Percentiles rank a stretch among this genome's conserved stretches.
phyloP scores from a whole-genome alignment of 2,888 invertebrate genomes.

The Stenurella melanura region DNA sequence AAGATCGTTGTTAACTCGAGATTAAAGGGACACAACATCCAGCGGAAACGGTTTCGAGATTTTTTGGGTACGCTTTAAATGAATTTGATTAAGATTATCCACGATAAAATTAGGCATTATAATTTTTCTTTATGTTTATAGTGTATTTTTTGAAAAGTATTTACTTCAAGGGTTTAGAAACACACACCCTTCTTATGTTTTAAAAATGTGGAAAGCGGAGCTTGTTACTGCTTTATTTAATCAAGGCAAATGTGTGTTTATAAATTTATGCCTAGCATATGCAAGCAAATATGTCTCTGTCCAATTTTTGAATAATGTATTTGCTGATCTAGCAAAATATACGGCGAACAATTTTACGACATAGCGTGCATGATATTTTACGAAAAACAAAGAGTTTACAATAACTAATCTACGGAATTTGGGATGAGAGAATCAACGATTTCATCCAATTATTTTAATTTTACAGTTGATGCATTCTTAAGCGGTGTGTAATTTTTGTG shows the following conservation, averaged over 20 bases:
- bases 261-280: neutral
- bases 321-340: conserved; percentile 5
- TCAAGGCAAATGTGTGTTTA: neutral
- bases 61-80: too few relatives aligned
- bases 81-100: too few relatives aligned
- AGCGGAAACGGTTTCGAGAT: too few relatives aligned
- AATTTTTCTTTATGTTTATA: too few relatives aligned
- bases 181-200: too few relatives aligned
- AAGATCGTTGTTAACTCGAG: too few relatives aligned
- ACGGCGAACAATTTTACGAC: neutral
- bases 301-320: conserved; percentile 1
- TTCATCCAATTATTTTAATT: neutral
- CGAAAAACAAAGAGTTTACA: neutral
- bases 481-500: neutral
- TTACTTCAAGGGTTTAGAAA: too few relatives aligned
- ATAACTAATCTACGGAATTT: neutral
- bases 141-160: too few relatives aligned
- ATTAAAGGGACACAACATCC: too few relatives aligned
- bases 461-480: neutral
- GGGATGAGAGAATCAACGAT: neutral
- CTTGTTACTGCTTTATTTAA: neutral
- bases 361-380: neutral
- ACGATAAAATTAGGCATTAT: too few relatives aligned
- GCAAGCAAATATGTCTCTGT: neutral
- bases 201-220: too few relatives aligned